A percentile compares a stretch with the other conserved stretches of the same genome.
Conservation (phyloP, 2,797 vertebrate species). For the Channallabes apus region DNA sequence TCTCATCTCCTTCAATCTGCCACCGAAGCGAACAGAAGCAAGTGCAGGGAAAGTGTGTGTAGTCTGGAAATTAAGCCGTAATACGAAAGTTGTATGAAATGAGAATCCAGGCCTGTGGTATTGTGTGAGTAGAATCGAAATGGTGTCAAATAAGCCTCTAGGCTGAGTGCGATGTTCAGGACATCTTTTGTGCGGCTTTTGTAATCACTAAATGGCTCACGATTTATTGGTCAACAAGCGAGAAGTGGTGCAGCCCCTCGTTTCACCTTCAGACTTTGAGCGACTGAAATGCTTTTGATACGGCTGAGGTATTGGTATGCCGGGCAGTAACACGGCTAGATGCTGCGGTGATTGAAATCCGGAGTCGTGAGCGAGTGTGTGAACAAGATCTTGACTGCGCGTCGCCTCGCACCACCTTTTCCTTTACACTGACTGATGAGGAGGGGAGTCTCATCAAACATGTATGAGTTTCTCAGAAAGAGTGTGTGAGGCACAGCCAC, state of each 20-base stretch:
- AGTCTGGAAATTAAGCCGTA: neutral
- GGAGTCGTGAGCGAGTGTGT: slow-evolving; percentile 14
- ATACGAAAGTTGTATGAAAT: slow-evolving; percentile 5
- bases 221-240: slow-evolving; percentile 15
- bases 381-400: slow-evolving; percentile 2
- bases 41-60: neutral
- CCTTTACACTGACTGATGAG: slow-evolving; percentile 39
- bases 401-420: slow-evolving; percentile 9
- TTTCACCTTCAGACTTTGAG: neutral
- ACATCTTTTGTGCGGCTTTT: slow-evolving; percentile 13
- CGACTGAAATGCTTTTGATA: neutral
- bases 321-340: neutral
- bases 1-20: neutral
- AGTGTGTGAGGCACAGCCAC: slow-evolving; percentile 6
- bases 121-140: neutral
- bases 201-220: slow-evolving; percentile 6
- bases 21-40: neutral
- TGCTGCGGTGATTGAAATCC: slow-evolving; percentile 32
- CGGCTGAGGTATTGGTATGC: neutral
- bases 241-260: neutral
- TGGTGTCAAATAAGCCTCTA: slow-evolving; percentile 31
- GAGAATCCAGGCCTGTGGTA: neutral
- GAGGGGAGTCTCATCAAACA: slow-evolving; percentile 9
- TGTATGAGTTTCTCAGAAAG: slow-evolving; percentile 7
- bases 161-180: neutral